phyloP scores from a whole-genome alignment of 2,113 vertebrate genomes.

The Anas platyrhynchos region DNA sequence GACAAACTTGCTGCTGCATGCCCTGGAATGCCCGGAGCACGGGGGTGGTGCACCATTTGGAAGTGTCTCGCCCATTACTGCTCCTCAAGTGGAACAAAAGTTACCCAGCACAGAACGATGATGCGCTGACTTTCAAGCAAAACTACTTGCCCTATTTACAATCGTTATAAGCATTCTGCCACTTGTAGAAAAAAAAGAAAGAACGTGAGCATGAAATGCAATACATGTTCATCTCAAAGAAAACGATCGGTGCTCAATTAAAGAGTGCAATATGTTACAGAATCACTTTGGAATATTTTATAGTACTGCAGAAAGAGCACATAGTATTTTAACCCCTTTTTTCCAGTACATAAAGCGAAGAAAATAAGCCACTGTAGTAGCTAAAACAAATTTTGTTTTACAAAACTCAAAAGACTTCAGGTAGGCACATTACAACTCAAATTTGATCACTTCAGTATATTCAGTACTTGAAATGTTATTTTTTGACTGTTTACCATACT shows the following conservation, averaged over 20 bases:
- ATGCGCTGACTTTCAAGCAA: background rate
- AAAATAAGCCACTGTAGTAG: background rate
- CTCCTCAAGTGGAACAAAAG: background rate
- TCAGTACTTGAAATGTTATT: background rate
- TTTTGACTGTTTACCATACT: background rate
- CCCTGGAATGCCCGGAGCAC: accelerated
- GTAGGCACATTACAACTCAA: background rate
- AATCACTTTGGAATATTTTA: background rate
- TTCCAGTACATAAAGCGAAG: background rate
- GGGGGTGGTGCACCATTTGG: background rate
- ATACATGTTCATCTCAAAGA: background rate
- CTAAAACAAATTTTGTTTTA: background rate
- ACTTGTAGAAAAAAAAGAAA: background rate
- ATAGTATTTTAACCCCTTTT: background rate
- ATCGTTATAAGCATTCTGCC: background rate
- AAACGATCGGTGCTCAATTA: background rate
- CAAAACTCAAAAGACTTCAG: background rate
- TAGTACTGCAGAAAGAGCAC: background rate
- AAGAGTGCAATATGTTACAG: background rate
- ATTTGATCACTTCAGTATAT: background rate
- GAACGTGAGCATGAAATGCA: background rate
- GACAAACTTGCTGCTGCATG: background rate
- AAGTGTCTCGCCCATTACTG: background rate
- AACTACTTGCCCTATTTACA: background rate
- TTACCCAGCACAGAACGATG: accelerated